Conservation (phyloP, 1,140 invertebrate species). For the Hycleus cichorii region DNA sequence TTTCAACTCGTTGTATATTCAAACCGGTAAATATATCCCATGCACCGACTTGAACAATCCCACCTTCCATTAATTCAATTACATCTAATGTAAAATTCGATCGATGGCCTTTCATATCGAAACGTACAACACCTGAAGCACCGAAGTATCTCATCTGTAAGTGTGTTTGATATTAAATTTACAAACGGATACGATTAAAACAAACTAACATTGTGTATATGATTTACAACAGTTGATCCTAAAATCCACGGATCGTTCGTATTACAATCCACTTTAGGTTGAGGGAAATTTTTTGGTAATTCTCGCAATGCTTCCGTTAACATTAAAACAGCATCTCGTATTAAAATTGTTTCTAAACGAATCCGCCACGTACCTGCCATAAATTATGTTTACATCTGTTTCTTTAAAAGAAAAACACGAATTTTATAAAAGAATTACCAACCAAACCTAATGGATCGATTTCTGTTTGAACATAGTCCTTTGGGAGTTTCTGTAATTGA, state of each 20-base stretch:
- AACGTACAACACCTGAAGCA: slow-evolving; percentile 72
- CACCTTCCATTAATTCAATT: slow-evolving; percentile 59
- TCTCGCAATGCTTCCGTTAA: background rate
- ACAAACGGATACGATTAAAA: background rate
- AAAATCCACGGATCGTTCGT: background rate
- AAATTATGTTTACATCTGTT: no score
- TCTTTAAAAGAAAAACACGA: no score
- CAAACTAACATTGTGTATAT: no score
- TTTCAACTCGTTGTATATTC: no score
- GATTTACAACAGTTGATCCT: background rate
- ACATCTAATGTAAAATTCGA: slow-evolving; percentile 75
- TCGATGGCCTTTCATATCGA: slow-evolving; percentile 74
- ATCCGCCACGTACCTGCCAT: background rate
- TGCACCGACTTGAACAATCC: slow-evolving; percentile 61
- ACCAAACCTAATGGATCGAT: no score
- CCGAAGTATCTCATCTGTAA: slow-evolving; percentile 43
- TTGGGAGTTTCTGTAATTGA: no score
- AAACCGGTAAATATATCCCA: slow-evolving; percentile 47
- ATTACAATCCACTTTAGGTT: background rate
- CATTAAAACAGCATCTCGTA: background rate
- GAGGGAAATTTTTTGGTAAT: background rate
- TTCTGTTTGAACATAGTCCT: no score
- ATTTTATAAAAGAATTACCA: no score
- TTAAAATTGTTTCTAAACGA: background rate
- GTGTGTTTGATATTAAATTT: background rate